Conservation (phyloP, 1,140 invertebrate species). For the Centruroides vittatus region DNA sequence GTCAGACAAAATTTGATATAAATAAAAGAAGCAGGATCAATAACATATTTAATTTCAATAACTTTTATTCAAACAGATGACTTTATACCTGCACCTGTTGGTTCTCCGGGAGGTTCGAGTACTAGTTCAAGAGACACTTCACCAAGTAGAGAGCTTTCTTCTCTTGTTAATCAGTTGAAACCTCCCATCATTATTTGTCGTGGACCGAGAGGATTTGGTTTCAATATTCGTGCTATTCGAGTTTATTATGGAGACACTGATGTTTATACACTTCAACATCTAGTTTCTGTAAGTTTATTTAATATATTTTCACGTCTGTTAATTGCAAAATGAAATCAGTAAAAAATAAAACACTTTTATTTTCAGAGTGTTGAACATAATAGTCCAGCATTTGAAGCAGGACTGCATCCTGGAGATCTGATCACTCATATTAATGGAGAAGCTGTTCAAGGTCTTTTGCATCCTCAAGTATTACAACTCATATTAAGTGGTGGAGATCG, state of each 20-base stretch:
- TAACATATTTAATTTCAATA: neutral
- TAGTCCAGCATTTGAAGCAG: conserved; percentile 90
- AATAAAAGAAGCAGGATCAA: too few species aligned
- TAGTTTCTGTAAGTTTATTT: conserved; percentile 60
- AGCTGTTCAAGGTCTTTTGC: conserved; percentile 79
- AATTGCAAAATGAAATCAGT: too few species aligned
- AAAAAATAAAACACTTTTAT: conserved; percentile 14
- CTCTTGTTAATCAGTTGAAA: conserved; percentile 67
- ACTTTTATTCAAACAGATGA: conserved; percentile 40
- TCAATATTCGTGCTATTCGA: conserved; percentile 86
- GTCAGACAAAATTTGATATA: conserved; percentile 19
- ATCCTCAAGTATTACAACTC: conserved; percentile 83
- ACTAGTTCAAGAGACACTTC: conserved; percentile 89
- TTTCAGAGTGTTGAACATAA: conserved; percentile 74
- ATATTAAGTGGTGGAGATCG: conserved; percentile 76
- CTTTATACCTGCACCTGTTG: conserved; percentile 39
- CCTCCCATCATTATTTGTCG: conserved; percentile 78
- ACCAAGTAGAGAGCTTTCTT: conserved; percentile 72
- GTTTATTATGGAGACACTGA: conserved; percentile 94
- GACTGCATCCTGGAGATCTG: conserved; percentile 78
- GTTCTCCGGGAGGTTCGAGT: conserved; percentile 72
- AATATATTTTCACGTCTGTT: too few species aligned
- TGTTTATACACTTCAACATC: conserved; percentile 93
- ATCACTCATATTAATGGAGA: conserved; percentile 96
- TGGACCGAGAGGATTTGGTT: conserved; percentile 87